These are phyloP conservation scores for Magallana gigas DNA, from an alignment of 1,140 invertebrate genomes.

Conservation along the genomic window DNA sequence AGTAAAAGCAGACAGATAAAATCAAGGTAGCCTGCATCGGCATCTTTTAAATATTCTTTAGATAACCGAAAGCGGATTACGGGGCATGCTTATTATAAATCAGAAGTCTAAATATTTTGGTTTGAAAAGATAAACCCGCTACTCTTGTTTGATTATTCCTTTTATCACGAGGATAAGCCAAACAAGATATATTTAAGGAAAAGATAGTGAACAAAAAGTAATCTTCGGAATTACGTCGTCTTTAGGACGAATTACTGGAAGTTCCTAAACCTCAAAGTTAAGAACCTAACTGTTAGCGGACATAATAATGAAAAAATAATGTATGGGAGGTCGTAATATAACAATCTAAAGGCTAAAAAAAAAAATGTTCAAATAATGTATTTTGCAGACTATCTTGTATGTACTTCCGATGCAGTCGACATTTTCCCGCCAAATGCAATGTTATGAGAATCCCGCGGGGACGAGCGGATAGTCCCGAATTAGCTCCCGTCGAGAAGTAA, in stretches of 20 bases:
- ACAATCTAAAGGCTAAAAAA: neutral
- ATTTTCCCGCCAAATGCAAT: constrained; percentile 22
- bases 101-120: constrained; percentile 23
- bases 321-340: neutral
- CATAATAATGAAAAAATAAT: neutral
- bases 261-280: neutral
- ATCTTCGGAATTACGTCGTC: neutral
- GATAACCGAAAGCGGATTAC: constrained; percentile 16
- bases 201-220: constrained; percentile 27
- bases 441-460: neutral
- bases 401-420: neutral
- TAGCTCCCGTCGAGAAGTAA: constrained; percentile 24
- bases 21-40: neutral
- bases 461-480: neutral
- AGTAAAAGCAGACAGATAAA: neutral
- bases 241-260: neutral
- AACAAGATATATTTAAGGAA: constrained; percentile 29
- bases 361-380: neutral
- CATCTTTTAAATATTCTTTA: neutral
- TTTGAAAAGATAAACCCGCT: constrained; percentile 24
- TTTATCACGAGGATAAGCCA: neutral
- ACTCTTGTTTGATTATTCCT: constrained; percentile 29
- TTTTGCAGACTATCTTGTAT: too few relatives aligned
- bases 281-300: neutral
- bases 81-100: neutral